Conservation (phyloP, 2,797 vertebrate species). For the Phalloptychus januarius region DNA sequence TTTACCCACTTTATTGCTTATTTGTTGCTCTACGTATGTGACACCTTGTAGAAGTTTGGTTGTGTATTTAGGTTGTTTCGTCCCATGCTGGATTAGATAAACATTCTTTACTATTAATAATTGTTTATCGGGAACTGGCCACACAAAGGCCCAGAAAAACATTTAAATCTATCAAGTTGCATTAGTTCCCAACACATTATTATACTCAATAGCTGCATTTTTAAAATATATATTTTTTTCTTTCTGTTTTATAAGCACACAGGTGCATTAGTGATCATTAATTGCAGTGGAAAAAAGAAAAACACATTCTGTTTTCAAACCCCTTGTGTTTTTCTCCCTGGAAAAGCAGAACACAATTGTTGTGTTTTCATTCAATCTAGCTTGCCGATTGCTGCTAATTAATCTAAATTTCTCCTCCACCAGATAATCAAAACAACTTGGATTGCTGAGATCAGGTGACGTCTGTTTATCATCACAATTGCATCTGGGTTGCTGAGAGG, state of each 20-base stretch:
- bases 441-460: slow-evolving; percentile 57
- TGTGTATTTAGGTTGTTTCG: background rate
- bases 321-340: slow-evolving; percentile 29
- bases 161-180: background rate
- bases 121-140: background rate
- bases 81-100: background rate
- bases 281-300: background rate
- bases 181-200: background rate
- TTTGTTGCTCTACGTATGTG: background rate
- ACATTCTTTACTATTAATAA: background rate
- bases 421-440: slow-evolving; percentile 57
- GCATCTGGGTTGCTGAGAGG: slow-evolving; percentile 27
- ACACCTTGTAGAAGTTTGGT: background rate
- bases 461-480: slow-evolving; percentile 54
- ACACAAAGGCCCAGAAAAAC: background rate
- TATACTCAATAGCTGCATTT: background rate
- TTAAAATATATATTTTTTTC: background rate
- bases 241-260: background rate
- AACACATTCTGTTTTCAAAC: background rate
- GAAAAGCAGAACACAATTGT: slow-evolving; percentile 23
- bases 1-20: background rate
- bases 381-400: slow-evolving; percentile 65
- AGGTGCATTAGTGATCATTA: background rate
- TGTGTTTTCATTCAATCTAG: slow-evolving; percentile 51
- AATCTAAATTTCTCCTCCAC: slow-evolving; percentile 57